phyloP scores from a whole-genome alignment of 2,888 invertebrate species.

The Habrosyne pyritoides region DNA sequence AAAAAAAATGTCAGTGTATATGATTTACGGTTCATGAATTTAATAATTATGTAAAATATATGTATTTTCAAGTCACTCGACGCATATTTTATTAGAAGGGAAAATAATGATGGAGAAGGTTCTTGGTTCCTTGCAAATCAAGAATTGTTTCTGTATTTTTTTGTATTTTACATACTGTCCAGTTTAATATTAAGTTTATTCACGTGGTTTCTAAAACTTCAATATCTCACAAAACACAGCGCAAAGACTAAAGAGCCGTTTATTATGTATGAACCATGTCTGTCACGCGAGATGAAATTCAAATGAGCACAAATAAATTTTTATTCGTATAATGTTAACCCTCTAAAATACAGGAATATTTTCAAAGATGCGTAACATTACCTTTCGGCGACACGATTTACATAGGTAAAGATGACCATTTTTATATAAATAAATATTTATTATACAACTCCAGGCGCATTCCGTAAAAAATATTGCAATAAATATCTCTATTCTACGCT shows the following conservation, averaged over 20 bases:
- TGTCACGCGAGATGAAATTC: slow-evolving; percentile 69
- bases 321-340: slow-evolving; percentile 69
- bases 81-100: no score
- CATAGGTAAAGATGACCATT: background rate
- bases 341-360: slow-evolving; percentile 34
- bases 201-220: background rate
- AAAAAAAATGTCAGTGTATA: no score
- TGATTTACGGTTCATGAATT: no score
- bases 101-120: no score
- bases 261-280: slow-evolving; percentile 70
- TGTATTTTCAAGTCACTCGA: no score
- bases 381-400: slow-evolving; percentile 8
- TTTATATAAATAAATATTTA: slow-evolving; percentile 6
- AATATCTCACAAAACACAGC: slow-evolving; percentile 9
- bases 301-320: slow-evolving; percentile 70
- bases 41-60: no score
- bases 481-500: no score
- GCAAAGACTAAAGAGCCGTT: slow-evolving; percentile 34
- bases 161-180: no score
- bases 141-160: no score
- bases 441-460: background rate
- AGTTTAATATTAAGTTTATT: no score
- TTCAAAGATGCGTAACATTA: slow-evolving; percentile 17
- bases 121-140: no score
- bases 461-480: no score